A percentile compares a stretch with the other conserved stretches of the same genome.
These are phyloP conservation scores for Apodemia zela DNA, from an alignment of 2,888 invertebrate genomes.

Conservation along the genomic window DNA sequence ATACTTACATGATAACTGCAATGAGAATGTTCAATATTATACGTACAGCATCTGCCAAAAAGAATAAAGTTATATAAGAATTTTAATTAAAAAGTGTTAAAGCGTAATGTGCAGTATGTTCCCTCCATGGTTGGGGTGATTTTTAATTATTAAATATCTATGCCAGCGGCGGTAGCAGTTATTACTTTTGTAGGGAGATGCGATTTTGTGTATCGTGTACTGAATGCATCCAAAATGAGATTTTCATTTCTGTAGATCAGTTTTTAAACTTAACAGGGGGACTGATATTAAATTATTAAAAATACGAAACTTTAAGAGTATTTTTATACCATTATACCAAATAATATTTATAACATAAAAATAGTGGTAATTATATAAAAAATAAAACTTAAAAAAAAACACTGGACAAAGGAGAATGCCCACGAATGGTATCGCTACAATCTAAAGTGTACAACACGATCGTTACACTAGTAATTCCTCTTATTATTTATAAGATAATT, in stretches of 20 bases:
- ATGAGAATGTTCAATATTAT: slow-evolving; percentile 12
- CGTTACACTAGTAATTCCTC: too few species aligned
- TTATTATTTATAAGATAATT: too few species aligned
- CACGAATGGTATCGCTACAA: too few species aligned
- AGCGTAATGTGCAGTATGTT: slow-evolving; percentile 63
- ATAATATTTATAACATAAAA: too few species aligned
- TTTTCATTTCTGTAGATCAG: slow-evolving; percentile 8
- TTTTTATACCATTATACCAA: too few species aligned
- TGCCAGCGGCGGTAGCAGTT: slow-evolving; percentile 63
- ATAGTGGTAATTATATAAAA: too few species aligned
- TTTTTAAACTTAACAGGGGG: background rate
- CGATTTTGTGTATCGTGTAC: slow-evolving; percentile 4
- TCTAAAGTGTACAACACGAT: too few species aligned
- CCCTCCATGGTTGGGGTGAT: slow-evolving; percentile 63
- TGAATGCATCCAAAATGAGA: slow-evolving; percentile 7
- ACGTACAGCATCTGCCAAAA: slow-evolving; percentile 14
- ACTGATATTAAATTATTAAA: background rate
- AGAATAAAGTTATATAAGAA: slow-evolving; percentile 30
- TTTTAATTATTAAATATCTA: slow-evolving; percentile 79
- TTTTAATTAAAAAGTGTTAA: slow-evolving; percentile 66
- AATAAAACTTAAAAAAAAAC: too few species aligned
- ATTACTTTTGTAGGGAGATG: slow-evolving; percentile 46
- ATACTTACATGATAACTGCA: slow-evolving; percentile 3
- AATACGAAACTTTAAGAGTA: too few species aligned
- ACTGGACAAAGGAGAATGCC: too few species aligned